Evolutionary conservation across 2,888 invertebrate genomes (phyloP), one percentile per base, ranked within the genome.

Genomic region (Phania funesta): DNA sequence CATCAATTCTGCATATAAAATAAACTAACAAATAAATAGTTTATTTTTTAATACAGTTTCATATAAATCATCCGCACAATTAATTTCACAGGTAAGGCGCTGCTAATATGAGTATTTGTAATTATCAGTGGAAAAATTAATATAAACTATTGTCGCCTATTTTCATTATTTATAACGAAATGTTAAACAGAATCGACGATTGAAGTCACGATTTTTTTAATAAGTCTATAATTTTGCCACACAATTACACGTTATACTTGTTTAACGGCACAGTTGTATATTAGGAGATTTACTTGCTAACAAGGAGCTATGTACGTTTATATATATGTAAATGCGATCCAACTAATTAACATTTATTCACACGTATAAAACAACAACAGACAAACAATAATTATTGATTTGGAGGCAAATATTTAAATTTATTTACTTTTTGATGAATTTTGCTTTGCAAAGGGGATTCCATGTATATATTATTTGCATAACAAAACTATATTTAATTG

Each of bases 321-420:
- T n/a, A n/a, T n/a, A n/a, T n/a, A 35, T 56, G 3, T 32, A 60
- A 50, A 50, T 50, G 35, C 50, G 29, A 67, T 22, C 18, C 48
- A 75, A 48, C 56, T 52, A 75, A 75, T 65, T 65, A 38, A 29
- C 29, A 58, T 48, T 65, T 50, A 48, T 75, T 65, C 58, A 32
- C 67, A 76, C 67, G 18, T 60, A 8, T 65, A 35, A 58, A 56
- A 62, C n/a, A 56, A 62, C n/a, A n/a, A 32, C 18, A 9, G 26
- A 16, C 26, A 52, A 44, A 52, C 3, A 18, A 18, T 13, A 38
- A 2, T 44, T 64, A 56, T 22, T 2, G 16, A 29, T 41, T 38
- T 20, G n/a, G 7, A 41, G 48, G 65, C 65, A 65, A 65, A 65
- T 65, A 65, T 20, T 38, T 35, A 38, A 52, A 38, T 65, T 52